A percentile compares a stretch with the other conserved stretches of the same genome.
Conservation (phyloP, 1,140 invertebrate genomes). For the Schlechtendalia chinensis region DNA sequence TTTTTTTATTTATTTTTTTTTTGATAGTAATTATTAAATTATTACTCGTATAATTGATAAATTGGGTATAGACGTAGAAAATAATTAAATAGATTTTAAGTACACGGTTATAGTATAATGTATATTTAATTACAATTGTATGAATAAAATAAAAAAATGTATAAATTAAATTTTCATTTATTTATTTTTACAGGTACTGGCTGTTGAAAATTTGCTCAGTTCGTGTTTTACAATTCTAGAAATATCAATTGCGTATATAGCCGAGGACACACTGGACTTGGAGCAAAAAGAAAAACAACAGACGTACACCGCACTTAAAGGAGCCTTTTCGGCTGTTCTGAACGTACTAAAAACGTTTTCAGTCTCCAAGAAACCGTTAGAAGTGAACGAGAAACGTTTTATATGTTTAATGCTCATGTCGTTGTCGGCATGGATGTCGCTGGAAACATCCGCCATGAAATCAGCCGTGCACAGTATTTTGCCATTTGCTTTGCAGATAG, state of each 20-base stretch:
- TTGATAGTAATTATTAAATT: no score
- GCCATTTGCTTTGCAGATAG: constrained; percentile 74
- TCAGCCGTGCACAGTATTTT: constrained; percentile 75
- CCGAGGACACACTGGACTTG: constrained; percentile 75
- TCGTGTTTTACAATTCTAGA: constrained; percentile 84
- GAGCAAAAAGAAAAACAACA: constrained; percentile 88
- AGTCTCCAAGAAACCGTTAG: constrained; percentile 62
- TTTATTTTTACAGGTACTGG: constrained; percentile 67
- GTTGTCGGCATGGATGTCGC: constrained; percentile 82
- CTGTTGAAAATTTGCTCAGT: constrained; percentile 73
- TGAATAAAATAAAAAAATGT: no score
- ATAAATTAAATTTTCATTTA: neutral
- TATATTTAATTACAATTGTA: no score
- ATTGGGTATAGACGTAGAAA: no score
- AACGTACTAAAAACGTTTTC: constrained; percentile 68
- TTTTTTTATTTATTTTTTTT: no score
- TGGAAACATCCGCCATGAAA: constrained; percentile 86
- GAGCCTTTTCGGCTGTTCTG: constrained; percentile 80
- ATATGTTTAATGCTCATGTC: constrained; percentile 79
- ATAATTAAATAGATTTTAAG: no score
- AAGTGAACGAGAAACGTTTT: constrained; percentile 70
- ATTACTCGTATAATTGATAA: no score
- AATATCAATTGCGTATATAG: constrained; percentile 75
- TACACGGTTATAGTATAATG: no score
- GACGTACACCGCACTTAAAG: constrained; percentile 84